Evolutionary conservation across 2,888 invertebrate species (phyloP), one percentile per base, ranked within the genome.

Genomic region (Apotomis turbidana): DNA sequence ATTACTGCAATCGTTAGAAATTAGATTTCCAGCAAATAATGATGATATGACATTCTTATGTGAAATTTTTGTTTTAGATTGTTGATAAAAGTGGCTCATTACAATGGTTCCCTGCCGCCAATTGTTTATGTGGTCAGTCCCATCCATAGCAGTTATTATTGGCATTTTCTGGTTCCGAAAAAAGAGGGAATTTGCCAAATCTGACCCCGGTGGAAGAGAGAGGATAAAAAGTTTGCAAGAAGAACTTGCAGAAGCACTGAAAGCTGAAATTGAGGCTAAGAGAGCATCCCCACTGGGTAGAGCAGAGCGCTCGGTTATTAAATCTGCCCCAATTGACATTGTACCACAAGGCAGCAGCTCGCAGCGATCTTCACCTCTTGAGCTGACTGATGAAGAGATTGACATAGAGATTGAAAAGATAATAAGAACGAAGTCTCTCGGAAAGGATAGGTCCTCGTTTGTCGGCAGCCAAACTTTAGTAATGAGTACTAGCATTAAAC

Each of bases 121-220:
- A 90, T 89, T 97, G 85, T 94, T 97, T 87, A 95, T 95, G 94
- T 95, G 96, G 95, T 96, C 96, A 83, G 94, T 97, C 82, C 97
- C 97, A 86, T 96, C 96, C 82, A 95, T 97, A 93, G 97, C 96
- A 82, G 94, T 97, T 83, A 94, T 97, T 83, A 94, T 97, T 89
- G 96, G 96, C 81, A 95, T 97, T 88, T 95, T 96, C 87, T 97
- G 97, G 97, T 96, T 96, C 95, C 96, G 95, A 93, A 96, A 96
- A 94, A 96, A 95, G 94, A 95, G 96, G 93, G 95, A 95, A 89
- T 95, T 94, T 85, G 94, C 95, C 87, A 95, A 94, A 94, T 95
- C 95, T 96, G 96, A 96, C 95, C 95, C 95, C 78, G 96, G 96
- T 83, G 96, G 95, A 93, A 93, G 93, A 88, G 92, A 91, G 85